Evolutionary conservation across 2,888 invertebrate species (phyloP), one percentile per base, ranked within the genome.

Genomic region (Platerodrilus igneus): DNA sequence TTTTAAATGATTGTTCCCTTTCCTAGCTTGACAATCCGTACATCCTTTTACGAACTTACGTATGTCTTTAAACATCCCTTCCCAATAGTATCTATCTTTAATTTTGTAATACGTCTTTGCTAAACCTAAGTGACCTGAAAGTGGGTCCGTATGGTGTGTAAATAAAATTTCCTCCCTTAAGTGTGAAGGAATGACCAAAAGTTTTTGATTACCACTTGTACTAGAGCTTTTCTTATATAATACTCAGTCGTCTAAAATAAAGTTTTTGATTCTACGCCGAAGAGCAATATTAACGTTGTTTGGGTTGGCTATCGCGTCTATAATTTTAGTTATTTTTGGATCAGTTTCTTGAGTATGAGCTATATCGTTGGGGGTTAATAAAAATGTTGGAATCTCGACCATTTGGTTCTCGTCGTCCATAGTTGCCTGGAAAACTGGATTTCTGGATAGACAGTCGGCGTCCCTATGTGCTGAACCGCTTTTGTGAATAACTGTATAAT

Each of bases 41-140:
- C 47, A 48, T 1, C 44, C 44, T 19, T 48, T 43, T 1, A 46
- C 37, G 14, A 13, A 48, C 34, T 40, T 43, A 21, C 46, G 35
- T 5, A 48, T 28, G 20, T 45, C 34, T 10, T 31, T 40, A 9
- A 35, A 28, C 11, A 48, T n/a, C 1, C 17, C 18, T 10, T 33
- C 25, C 43, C 40, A 42, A 20, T 48, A 48, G 19, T 36, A 48
- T 8, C 45, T 9, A 7, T 26, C 22, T 23, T 26, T 25, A 8
- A 45, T 45, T 29, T 28, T 37, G 22, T 34, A 10, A 10, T 37
- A 22, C 3, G 29, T 32, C 14, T 38, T 37, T 2, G 33, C 28
- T 7, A 37, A 9, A 2, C 36, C 26, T 16, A 41, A 36, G 9
- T 36, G 30, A 10, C 36, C 36, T 6, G 28, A 8, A 3, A 28